A percentile compares a stretch with the other conserved stretches of the same genome.
phyloP scores from a whole-genome alignment of 2,888 invertebrate genomes.

The Galeruca laticollis region DNA sequence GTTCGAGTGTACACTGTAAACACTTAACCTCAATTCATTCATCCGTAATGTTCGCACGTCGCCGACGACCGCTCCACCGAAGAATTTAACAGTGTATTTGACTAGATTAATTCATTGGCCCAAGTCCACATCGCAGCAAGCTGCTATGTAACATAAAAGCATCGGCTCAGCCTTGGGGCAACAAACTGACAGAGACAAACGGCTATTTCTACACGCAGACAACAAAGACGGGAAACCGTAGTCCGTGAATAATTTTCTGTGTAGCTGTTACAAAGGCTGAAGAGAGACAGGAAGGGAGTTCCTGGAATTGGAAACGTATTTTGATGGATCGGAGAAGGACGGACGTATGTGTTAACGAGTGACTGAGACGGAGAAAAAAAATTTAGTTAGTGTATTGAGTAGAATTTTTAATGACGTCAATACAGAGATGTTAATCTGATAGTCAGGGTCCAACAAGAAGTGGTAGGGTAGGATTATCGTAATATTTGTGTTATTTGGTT shows the following conservation, averaged over 20 bases:
- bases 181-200: slow-evolving; percentile 45
- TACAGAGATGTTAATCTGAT: slow-evolving; percentile 38
- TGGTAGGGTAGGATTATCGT: background rate
- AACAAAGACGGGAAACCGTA: slow-evolving; percentile 31
- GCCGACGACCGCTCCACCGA: background rate
- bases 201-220: background rate
- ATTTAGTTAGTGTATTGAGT: slow-evolving; percentile 15
- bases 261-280: slow-evolving; percentile 22
- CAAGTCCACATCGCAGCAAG: slow-evolving; percentile 57
- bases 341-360: slow-evolving; percentile 19
- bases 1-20: slow-evolving; percentile 54
- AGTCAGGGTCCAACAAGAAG: slow-evolving; percentile 26
- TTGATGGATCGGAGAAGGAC: slow-evolving; percentile 34
- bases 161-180: slow-evolving; percentile 54
- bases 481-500: slow-evolving; percentile 1
- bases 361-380: slow-evolving; percentile 18
- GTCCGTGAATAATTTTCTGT: slow-evolving; percentile 37
- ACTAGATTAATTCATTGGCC: slow-evolving; percentile 60
- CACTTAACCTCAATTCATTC: slow-evolving; percentile 31
- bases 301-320: slow-evolving; percentile 39
- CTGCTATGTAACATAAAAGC: slow-evolving; percentile 57
- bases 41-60: background rate
- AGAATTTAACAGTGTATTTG: slow-evolving; percentile 55
- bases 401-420: slow-evolving; percentile 46
- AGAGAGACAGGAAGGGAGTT: slow-evolving; percentile 34